Conservation (phyloP, 1,140 invertebrate species). For the Cecropterus lyciades region DNA sequence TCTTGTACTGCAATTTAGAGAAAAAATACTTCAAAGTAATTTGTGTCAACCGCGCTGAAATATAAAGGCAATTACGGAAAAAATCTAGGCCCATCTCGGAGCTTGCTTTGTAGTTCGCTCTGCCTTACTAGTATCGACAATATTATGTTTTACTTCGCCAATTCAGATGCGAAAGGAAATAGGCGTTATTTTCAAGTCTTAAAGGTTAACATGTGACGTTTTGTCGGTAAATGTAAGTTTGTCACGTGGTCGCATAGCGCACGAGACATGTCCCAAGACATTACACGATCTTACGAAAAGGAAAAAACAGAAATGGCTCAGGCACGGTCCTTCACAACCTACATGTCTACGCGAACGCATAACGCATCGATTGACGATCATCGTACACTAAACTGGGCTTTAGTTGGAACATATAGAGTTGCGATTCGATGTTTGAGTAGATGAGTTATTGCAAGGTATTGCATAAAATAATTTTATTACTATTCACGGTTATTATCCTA, state of each 20-base stretch:
- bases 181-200: not conserved
- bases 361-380: slow-evolving; percentile 33
- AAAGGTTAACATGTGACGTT: not conserved
- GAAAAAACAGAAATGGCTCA: slow-evolving; percentile 37
- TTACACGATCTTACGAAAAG: slow-evolving; percentile 33
- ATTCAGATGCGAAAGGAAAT: not conserved
- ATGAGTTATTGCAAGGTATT: slow-evolving; percentile 34
- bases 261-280: slow-evolving; percentile 36
- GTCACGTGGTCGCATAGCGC: slow-evolving; percentile 30
- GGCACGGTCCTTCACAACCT: slow-evolving; percentile 33
- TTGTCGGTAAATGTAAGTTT: not conserved
- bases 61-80: slow-evolving; percentile 39
- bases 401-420: slow-evolving; percentile 3
- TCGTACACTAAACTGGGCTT: slow-evolving; percentile 3
- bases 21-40: slow-evolving; percentile 33
- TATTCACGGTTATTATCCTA: slow-evolving; percentile 30
- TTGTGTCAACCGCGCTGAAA: slow-evolving; percentile 35
- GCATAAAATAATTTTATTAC: slow-evolving; percentile 44
- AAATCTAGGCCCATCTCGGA: slow-evolving; percentile 33
- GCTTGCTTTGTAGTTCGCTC: slow-evolving; percentile 22
- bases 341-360: slow-evolving; percentile 38
- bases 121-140: slow-evolving; percentile 22
- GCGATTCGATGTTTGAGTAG: not conserved
- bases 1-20: slow-evolving; percentile 18
- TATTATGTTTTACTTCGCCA: slow-evolving; percentile 5